A percentile compares a stretch with the other conserved stretches of the same genome.
These are phyloP conservation scores for Epirrhoe tristata DNA, from an alignment of 2,888 invertebrate species.

Conservation along the genomic window DNA sequence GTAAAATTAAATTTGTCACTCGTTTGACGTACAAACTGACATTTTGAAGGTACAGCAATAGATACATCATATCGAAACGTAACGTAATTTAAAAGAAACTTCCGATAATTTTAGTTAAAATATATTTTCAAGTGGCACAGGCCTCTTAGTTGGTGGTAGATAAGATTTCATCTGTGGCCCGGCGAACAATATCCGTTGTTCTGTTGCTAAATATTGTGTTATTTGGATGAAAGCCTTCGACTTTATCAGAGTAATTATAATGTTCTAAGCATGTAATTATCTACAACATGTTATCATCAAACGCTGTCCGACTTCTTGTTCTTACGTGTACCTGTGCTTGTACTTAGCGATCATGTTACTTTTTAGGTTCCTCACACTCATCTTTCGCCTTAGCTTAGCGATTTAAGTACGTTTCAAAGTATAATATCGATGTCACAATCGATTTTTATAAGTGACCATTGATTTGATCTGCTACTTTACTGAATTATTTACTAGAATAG, in stretches of 20 bases:
- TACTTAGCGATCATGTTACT: not conserved
- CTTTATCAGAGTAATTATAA: conserved; percentile 28
- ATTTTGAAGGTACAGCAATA: no score
- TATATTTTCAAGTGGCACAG: conserved; percentile 17
- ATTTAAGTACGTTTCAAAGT: no score
- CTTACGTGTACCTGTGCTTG: not conserved
- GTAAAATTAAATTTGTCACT: no score
- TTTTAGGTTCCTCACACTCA: not conserved
- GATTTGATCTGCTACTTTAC: no score
- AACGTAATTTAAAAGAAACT: no score
- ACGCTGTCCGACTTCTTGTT: not conserved
- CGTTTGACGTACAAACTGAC: no score
- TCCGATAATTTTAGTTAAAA: no score
- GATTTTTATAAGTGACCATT: no score
- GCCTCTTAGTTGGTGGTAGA: not conserved
- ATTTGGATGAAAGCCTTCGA: conserved; percentile 42
- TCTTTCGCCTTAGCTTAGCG: no score
- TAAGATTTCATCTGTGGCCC: conserved; percentile 12
- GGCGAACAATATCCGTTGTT: conserved; percentile 40
- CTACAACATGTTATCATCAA: not conserved
- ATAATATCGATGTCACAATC: no score
- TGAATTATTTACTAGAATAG: not conserved
- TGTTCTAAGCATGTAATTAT: conserved; percentile 18
- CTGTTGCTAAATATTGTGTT: conserved; percentile 39
- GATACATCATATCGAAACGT: no score